These are phyloP conservation scores for Pelobates cultripes DNA, from an alignment of 2,797 vertebrate species.

Conservation along the genomic window DNA sequence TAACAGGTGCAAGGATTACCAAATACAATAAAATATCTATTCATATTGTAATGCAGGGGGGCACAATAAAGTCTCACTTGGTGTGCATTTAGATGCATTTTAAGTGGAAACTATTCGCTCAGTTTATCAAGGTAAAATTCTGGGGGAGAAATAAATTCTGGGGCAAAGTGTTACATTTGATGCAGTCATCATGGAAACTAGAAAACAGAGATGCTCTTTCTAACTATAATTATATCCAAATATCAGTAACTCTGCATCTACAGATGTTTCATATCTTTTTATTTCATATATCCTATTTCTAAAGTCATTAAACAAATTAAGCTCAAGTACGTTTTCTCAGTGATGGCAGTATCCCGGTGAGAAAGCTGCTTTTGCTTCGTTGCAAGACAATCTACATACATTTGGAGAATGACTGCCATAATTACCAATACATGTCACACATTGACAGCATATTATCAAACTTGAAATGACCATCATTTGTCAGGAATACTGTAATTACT, in stretches of 20 bases:
- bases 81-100: too few species aligned
- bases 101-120: too few species aligned
- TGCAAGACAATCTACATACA: not conserved
- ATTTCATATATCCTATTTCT: too few species aligned
- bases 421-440: not conserved
- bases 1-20: too few species aligned
- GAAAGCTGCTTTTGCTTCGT: not conserved
- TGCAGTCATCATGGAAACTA: too few species aligned
- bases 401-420: not conserved
- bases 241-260: not conserved
- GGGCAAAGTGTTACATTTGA: too few species aligned
- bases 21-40: too few species aligned
- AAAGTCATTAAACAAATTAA: not conserved
- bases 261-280: not conserved
- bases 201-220: too few species aligned
- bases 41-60: too few species aligned
- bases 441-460: not conserved
- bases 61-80: too few species aligned
- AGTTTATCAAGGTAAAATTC: too few species aligned
- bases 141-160: too few species aligned
- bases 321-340: not conserved
- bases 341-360: not conserved
- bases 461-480: not conserved
- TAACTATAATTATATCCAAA: not conserved
- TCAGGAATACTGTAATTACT: not conserved